Evolutionary conservation across 2,888 invertebrate genomes (phyloP), one percentile per base, ranked within the genome.

Genomic region (Philereme transversata): DNA sequence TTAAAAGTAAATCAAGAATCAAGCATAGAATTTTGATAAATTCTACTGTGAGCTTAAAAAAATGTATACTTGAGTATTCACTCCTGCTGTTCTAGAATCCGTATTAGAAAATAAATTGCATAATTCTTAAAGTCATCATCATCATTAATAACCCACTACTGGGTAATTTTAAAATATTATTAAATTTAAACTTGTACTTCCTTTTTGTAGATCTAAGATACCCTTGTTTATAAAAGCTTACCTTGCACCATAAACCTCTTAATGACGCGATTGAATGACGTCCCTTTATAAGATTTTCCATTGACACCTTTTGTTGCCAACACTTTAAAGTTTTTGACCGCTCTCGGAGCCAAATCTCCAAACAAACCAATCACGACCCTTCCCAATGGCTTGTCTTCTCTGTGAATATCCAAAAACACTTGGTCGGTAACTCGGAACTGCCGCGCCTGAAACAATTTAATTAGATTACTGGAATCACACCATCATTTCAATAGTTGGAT

Each of bases 241-340:
- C 97, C 98, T 94, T 98, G 98, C 74, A 99, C 95, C 95, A 98
- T 97, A 83, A 98, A 98, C 70, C 97, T 94, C 82, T 96, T 95
- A 70, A 99, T 96, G 59, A 98, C 95, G 10, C 98, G 94, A 87
- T 97, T 97, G 84, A 99, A 97, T 69, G 89, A 94, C 4, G 96
- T 94, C 9, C 96, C 97, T 69, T 95, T 94, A 81, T 97, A 99
- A 3, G 95, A 95, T 79, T 93, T 95, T 33, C 96, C 97, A 68
- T 95, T 92, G 60, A 97, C 93, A 6, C 97, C 97, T 33, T 94
- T 93, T 8, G 95, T 93, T 34, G 97, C 96, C 40, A 98, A 93
- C n/a, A 95, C 94, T 68, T 96, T 93, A 79, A 99, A 99, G 83
- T 99, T 99, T 73, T 95, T 94, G 0, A 96, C 97, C 0, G 98